Conservation (phyloP, 2,797 vertebrate genomes). For the Perodicticus potto region DNA sequence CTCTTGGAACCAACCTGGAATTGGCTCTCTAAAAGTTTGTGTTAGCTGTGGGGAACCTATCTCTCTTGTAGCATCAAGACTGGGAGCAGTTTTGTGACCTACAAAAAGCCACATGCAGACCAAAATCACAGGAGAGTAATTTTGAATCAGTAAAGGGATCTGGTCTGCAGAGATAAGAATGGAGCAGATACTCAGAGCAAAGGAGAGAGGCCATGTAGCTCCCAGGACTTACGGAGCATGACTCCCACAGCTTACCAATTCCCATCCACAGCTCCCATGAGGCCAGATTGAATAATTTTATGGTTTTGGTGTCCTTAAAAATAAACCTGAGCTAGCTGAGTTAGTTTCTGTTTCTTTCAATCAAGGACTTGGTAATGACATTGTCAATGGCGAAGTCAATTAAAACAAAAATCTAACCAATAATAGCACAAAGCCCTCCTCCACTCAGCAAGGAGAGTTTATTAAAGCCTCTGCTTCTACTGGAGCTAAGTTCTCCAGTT, state of each 20-base stretch:
- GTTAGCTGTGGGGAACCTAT: background rate
- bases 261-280: background rate
- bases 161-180: conserved; percentile 61
- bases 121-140: conserved; percentile 24
- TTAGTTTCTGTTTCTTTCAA: conserved; percentile 7
- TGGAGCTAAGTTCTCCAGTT: background rate
- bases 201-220: background rate
- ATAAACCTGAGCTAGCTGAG: conserved; percentile 22
- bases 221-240: background rate
- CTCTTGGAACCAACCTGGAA: background rate
- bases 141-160: conserved; percentile 7
- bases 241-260: background rate
- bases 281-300: background rate
- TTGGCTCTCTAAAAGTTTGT: background rate
- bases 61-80: background rate
- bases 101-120: background rate
- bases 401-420: conserved; percentile 23
- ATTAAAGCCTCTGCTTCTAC: background rate
- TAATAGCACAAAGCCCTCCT: background rate
- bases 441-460: background rate
- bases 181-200: conserved; percentile 10
- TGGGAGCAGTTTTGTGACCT: background rate
- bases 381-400: conserved; percentile 30
- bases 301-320: conserved; percentile 41
- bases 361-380: conserved; percentile 26